A percentile compares a stretch with the other conserved stretches of the same genome.
phyloP scores from a whole-genome alignment of 2,113 vertebrate species.

The Rhabdomys dilectus region DNA sequence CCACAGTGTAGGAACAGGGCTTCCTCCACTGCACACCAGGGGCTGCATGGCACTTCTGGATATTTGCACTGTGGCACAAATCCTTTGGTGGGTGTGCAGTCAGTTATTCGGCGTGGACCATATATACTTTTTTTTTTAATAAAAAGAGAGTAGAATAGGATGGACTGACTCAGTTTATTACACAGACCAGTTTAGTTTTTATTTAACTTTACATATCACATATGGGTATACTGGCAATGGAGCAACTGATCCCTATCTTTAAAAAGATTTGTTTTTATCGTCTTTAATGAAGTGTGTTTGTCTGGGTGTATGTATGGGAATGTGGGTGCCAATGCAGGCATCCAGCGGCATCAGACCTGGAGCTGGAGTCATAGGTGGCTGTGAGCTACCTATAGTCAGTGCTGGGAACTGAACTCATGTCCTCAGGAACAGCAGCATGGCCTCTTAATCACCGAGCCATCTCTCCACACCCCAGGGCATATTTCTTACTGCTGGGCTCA shows the following conservation, averaged over 20 bases:
- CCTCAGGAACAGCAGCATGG: no score
- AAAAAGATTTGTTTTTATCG: neutral
- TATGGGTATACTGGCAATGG: neutral
- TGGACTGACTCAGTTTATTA: neutral
- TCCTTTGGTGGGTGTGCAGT: neutral
- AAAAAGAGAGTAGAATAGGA: neutral
- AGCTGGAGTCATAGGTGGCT: neutral
- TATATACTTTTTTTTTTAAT: neutral
- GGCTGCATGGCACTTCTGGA: neutral
- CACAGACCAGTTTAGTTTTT: neutral
- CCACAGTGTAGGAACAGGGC: no score
- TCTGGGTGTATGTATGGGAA: neutral
- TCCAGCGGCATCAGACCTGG: neutral
- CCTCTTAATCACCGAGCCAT: neutral
- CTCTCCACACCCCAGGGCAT: no score
- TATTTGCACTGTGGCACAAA: neutral
- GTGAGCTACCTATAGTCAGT: neutral
- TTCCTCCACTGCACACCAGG: neutral
- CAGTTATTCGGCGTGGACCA: neutral
- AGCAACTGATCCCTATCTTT: neutral
- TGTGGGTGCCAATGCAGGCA: neutral
- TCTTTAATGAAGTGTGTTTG: neutral
- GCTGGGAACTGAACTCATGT: neutral
- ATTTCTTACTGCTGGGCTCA: neutral
- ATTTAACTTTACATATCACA: neutral